Evolutionary conservation across 1,140 invertebrate genomes (phyloP), one percentile per base, ranked within the genome.

Genomic region (Drosophila repleta): DNA sequence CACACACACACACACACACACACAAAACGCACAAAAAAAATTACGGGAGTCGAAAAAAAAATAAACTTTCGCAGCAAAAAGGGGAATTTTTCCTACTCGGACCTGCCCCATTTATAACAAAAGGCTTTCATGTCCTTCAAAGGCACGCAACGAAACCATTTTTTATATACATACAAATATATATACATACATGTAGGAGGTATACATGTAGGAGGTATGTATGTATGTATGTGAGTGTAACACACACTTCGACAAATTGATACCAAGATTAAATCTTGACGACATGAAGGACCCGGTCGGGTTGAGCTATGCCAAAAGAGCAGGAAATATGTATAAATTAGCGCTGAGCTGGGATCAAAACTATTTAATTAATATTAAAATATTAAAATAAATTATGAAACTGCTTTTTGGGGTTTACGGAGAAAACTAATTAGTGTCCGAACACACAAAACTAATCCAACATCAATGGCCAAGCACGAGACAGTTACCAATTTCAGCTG

Each of bases 171-270:
- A 29, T 8, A 29, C 26, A 29, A 5, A 29, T 8, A 29, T 6
- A 29, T 29, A 1, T 6, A 29, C 2, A 6, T 11, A 35, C 21
- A 24, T 24, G 4, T 24, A 24, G n/a, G n/a, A n/a, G n/a, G n/a
- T 68, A 57, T 13, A 35, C 32, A 35, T 13, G 11, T 35, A 35
- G n/a, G n/a, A n/a, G n/a, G n/a, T 68, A 61, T 69, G 60, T 45
- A 35, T 64, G 29, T 24, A 24, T 4, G 4, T 24, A 24, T 24
- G 4, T 24, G 4, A 77, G 61, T 74, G 71, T 70, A 77, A 66
- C 74, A 66, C 65, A 77, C 74, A 69, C 72, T 76, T 88, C 68
- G 83, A 82, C 78, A 87, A 88, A 82, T 87, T 87, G 82, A 87
- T 87, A 87, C 60, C 48, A 64, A 78, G 82, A 85, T 85, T 81